These are phyloP conservation scores for Mesocentrotus franciscanus DNA, from an alignment of 53 echinoderm and acorn worm genomes.

Conservation along the genomic window DNA sequence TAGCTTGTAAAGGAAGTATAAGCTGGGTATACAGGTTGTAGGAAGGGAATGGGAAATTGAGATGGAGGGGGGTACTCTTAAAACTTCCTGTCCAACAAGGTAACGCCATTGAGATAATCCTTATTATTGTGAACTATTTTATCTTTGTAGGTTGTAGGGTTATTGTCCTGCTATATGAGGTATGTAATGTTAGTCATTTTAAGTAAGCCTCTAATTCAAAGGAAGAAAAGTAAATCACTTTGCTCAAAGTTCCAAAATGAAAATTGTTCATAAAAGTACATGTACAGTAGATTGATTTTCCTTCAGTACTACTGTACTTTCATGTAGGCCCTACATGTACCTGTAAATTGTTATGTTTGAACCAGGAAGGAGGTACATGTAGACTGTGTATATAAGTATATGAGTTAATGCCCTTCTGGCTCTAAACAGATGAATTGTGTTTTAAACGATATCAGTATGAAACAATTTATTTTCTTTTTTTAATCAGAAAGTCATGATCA, in stretches of 20 bases:
- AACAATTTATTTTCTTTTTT: not conserved
- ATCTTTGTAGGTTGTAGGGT: not conserved
- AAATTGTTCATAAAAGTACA: too few species aligned
- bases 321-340: too few species aligned
- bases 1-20: constrained; percentile 7
- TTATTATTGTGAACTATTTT: not conserved
- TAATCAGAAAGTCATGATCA: not conserved
- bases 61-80: not conserved
- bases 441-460: too few species aligned
- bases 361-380: too few species aligned
- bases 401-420: too few species aligned
- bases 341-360: too few species aligned
- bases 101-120: constrained; percentile 11
- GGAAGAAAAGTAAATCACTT: not conserved
- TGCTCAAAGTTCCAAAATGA: too few species aligned
- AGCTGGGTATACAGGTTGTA: not conserved
- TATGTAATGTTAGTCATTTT: not conserved
- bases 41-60: constrained; percentile 28
- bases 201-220: not conserved
- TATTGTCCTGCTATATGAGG: not conserved
- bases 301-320: too few species aligned
- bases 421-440: too few species aligned
- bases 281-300: too few species aligned
- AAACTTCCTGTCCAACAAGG: not conserved
- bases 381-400: too few species aligned